Conservation (phyloP, 2,113 vertebrate species). For the Brachypteracias leptosomus region DNA sequence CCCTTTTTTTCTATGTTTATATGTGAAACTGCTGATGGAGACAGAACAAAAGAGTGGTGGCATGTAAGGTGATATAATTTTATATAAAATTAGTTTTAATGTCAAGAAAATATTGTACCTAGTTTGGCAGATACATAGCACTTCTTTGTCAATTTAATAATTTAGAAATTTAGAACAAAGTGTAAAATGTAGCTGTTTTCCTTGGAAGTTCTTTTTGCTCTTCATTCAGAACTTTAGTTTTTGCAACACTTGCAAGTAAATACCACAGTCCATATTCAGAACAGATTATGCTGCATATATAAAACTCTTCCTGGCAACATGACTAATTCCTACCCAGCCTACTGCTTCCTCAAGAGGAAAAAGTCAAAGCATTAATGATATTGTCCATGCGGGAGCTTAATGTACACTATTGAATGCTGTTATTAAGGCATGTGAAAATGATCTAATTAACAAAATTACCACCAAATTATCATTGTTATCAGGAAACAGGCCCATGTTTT, state of each 20-base stretch:
- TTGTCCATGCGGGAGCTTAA: not conserved
- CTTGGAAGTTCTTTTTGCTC: not conserved
- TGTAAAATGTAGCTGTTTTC: not conserved
- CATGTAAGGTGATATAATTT: not conserved
- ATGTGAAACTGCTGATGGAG: not conserved
- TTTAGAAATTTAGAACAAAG: not conserved
- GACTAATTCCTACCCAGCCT: constrained; percentile 16
- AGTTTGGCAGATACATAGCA: not conserved
- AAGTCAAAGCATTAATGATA: not conserved
- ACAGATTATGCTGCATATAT: not conserved
- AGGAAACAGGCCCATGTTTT: not conserved
- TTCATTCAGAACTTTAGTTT: not conserved
- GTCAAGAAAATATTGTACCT: not conserved
- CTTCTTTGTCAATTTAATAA: not conserved
- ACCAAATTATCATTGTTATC: not conserved
- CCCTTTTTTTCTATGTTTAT: not conserved
- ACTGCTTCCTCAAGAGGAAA: constrained; percentile 17
- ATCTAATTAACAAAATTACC: constrained; percentile 17
- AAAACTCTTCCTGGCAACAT: constrained; percentile 15
- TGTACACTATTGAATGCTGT: not conserved
- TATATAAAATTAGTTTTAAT: not conserved
- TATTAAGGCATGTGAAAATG: not conserved
- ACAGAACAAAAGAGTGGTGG: not conserved
- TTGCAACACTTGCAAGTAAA: not conserved
- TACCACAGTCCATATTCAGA: not conserved